Percentiles rank a stretch among this genome's conserved stretches.
These are phyloP conservation scores for Ladona fulva DNA, from an alignment of 1,140 invertebrate species.

Conservation along the genomic window DNA sequence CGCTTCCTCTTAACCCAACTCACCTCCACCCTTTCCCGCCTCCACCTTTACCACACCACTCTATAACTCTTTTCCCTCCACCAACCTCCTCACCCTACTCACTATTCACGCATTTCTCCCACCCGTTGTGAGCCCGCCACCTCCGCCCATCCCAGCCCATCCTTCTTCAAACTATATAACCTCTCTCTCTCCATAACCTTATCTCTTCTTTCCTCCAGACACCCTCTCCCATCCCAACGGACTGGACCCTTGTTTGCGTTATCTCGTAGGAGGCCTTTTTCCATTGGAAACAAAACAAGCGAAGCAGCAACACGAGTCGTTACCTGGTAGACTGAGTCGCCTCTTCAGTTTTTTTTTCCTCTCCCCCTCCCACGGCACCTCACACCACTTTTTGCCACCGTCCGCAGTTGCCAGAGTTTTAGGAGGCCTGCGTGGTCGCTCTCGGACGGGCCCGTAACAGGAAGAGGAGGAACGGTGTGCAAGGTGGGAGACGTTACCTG, in stretches of 20 bases:
- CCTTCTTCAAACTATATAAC: too few species aligned
- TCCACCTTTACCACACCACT: too few species aligned
- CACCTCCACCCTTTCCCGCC: too few species aligned
- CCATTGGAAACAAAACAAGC: slow-evolving; percentile 5
- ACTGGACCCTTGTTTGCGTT: slow-evolving; percentile 3
- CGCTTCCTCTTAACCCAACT: too few species aligned
- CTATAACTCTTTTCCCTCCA: too few species aligned
- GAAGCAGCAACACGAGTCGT: neutral
- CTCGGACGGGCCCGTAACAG: too few species aligned
- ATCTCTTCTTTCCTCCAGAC: neutral
- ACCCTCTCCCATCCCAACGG: neutral
- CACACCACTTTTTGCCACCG: neutral
- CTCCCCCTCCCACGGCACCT: neutral
- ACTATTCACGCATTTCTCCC: neutral
- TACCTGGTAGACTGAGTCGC: neutral
- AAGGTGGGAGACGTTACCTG: too few species aligned
- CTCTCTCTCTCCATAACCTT: neutral
- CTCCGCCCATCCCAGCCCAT: too few species aligned
- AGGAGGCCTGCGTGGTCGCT: too few species aligned
- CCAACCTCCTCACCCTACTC: too few species aligned
- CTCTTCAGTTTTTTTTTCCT: neutral
- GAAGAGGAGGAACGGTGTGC: too few species aligned
- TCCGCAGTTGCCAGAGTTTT: neutral
- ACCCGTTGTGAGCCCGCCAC: neutral
- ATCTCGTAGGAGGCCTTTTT: neutral